phyloP scores from a whole-genome alignment of 2,888 invertebrate genomes.

The Chrysotoxum bicinctum region DNA sequence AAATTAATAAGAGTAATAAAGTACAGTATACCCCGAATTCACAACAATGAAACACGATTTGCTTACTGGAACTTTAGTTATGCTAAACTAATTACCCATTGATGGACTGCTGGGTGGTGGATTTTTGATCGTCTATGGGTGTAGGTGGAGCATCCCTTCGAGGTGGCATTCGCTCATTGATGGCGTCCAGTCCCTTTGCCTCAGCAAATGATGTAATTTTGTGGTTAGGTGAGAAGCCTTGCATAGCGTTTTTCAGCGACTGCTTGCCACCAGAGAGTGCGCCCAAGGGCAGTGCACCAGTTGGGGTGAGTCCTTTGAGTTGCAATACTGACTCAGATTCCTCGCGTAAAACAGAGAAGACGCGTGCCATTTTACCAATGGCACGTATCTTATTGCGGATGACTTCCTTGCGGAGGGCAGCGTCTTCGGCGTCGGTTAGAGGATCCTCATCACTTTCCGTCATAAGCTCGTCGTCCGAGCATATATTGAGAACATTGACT shows the following conservation, averaged over 20 bases:
- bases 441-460: constrained; percentile 94
- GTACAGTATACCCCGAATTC: constrained; percentile 58
- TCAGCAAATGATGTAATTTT: constrained; percentile 99
- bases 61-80: constrained; percentile 59
- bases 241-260: constrained; percentile 96
- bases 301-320: constrained; percentile 98
- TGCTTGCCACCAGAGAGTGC: constrained; percentile 98
- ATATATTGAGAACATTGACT: constrained; percentile 99
- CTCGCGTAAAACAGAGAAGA: constrained; percentile 99
- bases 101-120: constrained; percentile 62
- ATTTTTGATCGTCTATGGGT: constrained; percentile 80
- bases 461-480: constrained; percentile 99
- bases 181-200: constrained; percentile 98
- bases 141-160: constrained; percentile 91
- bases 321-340: constrained; percentile 99
- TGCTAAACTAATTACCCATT: constrained; percentile 65
- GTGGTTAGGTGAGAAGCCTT: constrained; percentile 98
- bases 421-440: constrained; percentile 87
- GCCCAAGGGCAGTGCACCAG: constrained; percentile 97
- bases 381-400: constrained; percentile 99
- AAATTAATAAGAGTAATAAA: constrained; percentile 20
- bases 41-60: constrained; percentile 71
- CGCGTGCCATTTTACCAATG: constrained; percentile 99
- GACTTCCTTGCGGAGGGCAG: constrained; percentile 98
- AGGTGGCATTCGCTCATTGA: constrained; percentile 99